Conservation (phyloP, 1,140 invertebrate genomes). For the Philotrypesis tridentata region DNA sequence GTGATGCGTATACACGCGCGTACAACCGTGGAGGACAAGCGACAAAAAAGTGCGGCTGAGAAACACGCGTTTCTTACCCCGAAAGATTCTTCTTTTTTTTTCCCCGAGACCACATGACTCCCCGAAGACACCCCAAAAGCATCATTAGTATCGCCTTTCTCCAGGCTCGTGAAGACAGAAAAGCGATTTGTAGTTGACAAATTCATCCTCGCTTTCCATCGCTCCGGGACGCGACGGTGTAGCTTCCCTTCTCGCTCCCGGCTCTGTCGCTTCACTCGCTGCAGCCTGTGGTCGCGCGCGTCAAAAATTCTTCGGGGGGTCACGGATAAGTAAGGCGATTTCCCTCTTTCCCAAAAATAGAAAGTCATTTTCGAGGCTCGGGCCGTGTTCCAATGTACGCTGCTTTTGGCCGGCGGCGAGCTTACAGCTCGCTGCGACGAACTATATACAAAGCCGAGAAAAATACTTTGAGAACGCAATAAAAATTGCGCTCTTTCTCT, state of each 20-base stretch:
- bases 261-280: too few species aligned
- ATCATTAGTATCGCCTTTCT: conserved; percentile 47
- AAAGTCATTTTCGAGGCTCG: background rate
- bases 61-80: conserved; percentile 2
- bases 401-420: too few species aligned
- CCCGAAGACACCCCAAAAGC: conserved; percentile 14
- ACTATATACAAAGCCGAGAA: background rate
- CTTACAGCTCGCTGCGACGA: too few species aligned
- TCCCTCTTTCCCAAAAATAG: too few species aligned
- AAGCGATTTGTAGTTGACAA: conserved; percentile 43
- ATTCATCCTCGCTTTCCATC: background rate
- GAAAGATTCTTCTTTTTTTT: conserved; percentile 23
- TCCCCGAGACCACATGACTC: conserved; percentile 32
- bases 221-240: too few species aligned
- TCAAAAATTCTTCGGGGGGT: too few species aligned
- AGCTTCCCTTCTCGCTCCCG: too few species aligned
- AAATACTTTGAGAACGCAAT: background rate
- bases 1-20: too few species aligned
- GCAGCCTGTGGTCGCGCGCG: too few species aligned
- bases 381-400: too few species aligned
- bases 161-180: conserved; percentile 12
- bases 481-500: background rate
- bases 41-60: background rate
- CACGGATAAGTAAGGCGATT: too few species aligned
- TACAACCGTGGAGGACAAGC: background rate